Conservation (phyloP, 2,888 invertebrate species). For the Candidula unifasciata region DNA sequence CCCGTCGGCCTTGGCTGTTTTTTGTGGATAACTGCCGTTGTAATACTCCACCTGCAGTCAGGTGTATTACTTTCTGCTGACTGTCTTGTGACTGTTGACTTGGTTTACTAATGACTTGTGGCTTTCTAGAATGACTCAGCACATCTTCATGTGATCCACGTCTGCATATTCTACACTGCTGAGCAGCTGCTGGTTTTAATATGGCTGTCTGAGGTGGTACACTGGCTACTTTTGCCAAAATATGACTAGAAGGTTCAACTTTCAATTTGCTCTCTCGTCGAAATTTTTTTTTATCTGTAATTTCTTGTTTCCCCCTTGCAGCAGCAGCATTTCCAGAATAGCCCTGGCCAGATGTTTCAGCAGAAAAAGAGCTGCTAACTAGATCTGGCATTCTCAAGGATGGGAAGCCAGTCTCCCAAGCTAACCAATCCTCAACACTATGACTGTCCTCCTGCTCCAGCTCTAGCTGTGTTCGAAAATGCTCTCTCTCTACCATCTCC, state of each 20-base stretch:
- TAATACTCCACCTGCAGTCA: constrained; percentile 20
- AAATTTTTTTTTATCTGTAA: background rate
- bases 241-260: background rate
- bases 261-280: background rate
- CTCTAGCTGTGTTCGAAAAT: constrained; percentile 68
- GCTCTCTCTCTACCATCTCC: constrained; percentile 70
- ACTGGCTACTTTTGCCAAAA: background rate
- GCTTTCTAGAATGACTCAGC: background rate
- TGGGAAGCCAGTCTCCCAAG: constrained; percentile 41
- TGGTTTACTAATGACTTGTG: background rate
- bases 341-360: constrained; percentile 5
- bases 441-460: constrained; percentile 70
- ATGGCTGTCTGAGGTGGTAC: constrained; percentile 13
- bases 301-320: background rate
- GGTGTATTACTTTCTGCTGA: constrained; percentile 7
- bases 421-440: constrained; percentile 70
- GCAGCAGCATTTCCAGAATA: background rate
- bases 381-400: constrained; percentile 41
- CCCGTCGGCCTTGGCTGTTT: constrained; percentile 66
- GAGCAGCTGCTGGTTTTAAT: background rate
- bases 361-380: constrained; percentile 41
- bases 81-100: constrained; percentile 6
- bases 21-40: constrained; percentile 30
- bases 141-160: constrained; percentile 36
- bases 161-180: constrained; percentile 14